Conservation (phyloP, 2,888 invertebrate genomes). For the Drosophila pseudotakahashii region DNA sequence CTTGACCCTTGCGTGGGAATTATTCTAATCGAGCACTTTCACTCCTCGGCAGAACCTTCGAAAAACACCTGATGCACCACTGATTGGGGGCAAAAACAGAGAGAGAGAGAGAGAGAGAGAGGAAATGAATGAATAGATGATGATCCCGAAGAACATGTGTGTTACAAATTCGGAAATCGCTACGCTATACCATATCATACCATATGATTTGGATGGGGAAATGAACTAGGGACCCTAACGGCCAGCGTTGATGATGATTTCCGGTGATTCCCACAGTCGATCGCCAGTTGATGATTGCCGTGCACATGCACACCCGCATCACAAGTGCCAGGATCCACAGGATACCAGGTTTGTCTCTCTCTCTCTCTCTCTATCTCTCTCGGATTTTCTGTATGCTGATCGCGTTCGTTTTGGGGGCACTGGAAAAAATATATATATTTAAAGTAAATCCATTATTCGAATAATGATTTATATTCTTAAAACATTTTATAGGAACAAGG, state of each 20-base stretch:
- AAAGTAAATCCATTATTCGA: too few species aligned
- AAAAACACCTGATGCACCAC: slow-evolving; percentile 43
- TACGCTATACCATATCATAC: slow-evolving; percentile 3
- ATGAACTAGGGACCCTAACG: not conserved
- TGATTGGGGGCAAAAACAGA: slow-evolving; percentile 41
- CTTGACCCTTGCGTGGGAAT: slow-evolving; percentile 40
- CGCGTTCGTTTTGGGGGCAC: not conserved
- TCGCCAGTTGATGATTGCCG: slow-evolving; percentile 16
- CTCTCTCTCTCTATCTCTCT: not conserved
- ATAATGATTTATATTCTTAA: too few species aligned
- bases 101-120: not conserved
- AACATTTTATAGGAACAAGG: too few species aligned
- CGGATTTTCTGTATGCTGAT: slow-evolving; percentile 4
- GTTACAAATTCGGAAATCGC: slow-evolving; percentile 67
- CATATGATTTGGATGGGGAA: slow-evolving; percentile 5
- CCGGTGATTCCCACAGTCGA: slow-evolving; percentile 69
- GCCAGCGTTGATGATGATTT: slow-evolving; percentile 47
- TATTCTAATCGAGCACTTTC: slow-evolving; percentile 44
- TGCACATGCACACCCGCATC: slow-evolving; percentile 41
- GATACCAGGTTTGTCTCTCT: slow-evolving; percentile 7
- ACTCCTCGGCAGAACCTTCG: not conserved
- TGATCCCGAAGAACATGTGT: slow-evolving; percentile 56
- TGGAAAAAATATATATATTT: not conserved
- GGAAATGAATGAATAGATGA: slow-evolving; percentile 14
- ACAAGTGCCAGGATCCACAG: slow-evolving; percentile 54